Evolutionary conservation across 2,888 invertebrate species (phyloP).

Genomic region (Drosophila silvestris): DNA sequence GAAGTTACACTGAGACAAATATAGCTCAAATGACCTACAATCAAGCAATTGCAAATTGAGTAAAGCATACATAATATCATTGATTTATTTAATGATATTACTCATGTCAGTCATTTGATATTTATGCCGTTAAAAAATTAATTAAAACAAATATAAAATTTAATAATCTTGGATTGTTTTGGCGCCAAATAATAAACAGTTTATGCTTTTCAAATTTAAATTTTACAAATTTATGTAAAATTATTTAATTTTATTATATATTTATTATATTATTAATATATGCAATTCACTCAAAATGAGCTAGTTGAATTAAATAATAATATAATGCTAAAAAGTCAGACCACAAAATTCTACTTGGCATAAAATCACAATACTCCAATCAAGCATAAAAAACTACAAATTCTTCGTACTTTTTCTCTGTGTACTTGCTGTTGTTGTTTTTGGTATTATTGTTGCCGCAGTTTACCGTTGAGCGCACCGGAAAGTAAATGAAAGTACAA

Average conservation of each 20-base stretch:
- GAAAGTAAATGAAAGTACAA: constrained; percentile 78
- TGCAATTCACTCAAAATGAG: not conserved
- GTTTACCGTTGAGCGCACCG: constrained; percentile 59
- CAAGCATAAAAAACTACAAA: not conserved
- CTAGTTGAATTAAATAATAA: not conserved
- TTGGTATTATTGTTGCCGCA: constrained; percentile 22
- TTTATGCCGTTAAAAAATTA: not conserved
- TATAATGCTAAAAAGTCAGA: not conserved
- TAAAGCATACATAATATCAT: not conserved
- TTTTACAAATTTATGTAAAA: rapidly evolving
- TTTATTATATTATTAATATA: not conserved
- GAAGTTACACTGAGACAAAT: constrained; percentile 9
- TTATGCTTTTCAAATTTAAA: not conserved
- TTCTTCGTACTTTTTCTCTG: not conserved
- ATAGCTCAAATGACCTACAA: not conserved
- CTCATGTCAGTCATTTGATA: no score
- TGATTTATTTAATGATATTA: not conserved
- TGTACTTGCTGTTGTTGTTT: constrained; percentile 3
- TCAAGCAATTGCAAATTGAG: not conserved
- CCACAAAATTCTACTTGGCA: not conserved
- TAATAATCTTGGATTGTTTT: no score
- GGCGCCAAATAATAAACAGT: not conserved
- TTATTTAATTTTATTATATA: not conserved
- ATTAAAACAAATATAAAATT: not conserved
- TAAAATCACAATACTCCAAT: not conserved